phyloP scores from a whole-genome alignment of 2,797 vertebrate genomes.

The Trematomus bernacchii region DNA sequence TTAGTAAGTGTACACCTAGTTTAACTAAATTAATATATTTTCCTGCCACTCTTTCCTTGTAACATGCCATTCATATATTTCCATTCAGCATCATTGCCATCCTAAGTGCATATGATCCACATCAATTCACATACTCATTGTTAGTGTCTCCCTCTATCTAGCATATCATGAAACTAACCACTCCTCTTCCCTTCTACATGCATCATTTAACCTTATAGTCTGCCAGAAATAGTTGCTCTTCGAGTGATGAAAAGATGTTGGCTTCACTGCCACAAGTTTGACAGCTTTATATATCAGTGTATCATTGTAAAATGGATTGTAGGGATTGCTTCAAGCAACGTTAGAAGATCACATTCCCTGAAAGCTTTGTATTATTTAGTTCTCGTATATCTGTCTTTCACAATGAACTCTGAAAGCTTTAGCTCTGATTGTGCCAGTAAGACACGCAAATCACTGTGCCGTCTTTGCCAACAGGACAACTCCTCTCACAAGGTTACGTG shows the following conservation, averaged over 20 bases:
- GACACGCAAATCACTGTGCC: neutral
- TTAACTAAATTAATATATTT: slow-evolving; percentile 17
- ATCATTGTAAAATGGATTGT: neutral
- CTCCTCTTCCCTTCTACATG: neutral
- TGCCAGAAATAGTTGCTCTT: slow-evolving; percentile 15
- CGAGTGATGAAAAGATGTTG: slow-evolving; percentile 8
- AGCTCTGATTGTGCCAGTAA: neutral
- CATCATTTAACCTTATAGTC: slow-evolving; percentile 1
- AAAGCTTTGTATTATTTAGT: neutral
- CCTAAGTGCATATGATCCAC: neutral
- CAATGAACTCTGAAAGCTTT: neutral
- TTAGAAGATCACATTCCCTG: neutral
- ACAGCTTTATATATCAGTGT: neutral
- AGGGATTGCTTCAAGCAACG: neutral
- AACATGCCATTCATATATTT: slow-evolving; percentile 16
- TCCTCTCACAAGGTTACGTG: neutral
- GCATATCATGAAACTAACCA: neutral
- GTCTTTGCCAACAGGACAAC: slow-evolving; percentile 15
- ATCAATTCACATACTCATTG: neutral
- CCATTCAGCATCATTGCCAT: neutral
- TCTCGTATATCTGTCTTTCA: neutral
- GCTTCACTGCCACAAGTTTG: neutral
- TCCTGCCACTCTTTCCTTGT: neutral
- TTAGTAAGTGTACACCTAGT: neutral
- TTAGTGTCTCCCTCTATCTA: neutral